Base-by-base conservation (phyloP, 2,797 vertebrate genomes). In the Sternarchorhynchus goeldii region DNA sequence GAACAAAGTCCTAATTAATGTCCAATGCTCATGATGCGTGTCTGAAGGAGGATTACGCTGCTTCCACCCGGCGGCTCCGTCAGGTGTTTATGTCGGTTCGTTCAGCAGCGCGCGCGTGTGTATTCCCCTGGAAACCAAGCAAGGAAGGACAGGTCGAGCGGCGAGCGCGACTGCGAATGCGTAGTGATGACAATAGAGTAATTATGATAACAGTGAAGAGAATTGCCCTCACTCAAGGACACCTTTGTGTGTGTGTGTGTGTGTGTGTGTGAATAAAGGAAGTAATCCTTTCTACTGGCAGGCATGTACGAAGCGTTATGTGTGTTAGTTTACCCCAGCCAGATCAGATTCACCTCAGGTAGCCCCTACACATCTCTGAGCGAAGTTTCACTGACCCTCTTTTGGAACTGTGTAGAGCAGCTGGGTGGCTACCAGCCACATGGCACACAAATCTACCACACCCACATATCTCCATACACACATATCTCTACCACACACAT, bases 321-420 rank as follows among this genome's bases (percentile, higher is more conserved):
- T n/a, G n/a, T 25, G 17, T n/a, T 53, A 58, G 18, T 32, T 66
- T 25, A 58, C 65, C 34, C 31, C 34, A 16, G 21, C 36, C 39
- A 67, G 65, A 58, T 60, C 34, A 77, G 59, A 79, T 65, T 73
- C 63, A 58, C 58, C 57, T 50, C 45, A 50, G 45, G 45, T 55
- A 77, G 77, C 80, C 58, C 57, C 55, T n/a, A 71, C 57, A 56
- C 62, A 56, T 76, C 50, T 74, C 67, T 55, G 31, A 39, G 50
- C 59, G 32, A 68, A 77, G 59, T 78, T 65, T 79, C 31, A 14
- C 53, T 79, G 65, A 81, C 81, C 83, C 73, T 67, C 50, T 56
- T 76, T 70, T 41, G 36, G n/a, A 31, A 73, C 45, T 53, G 75
- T 65, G 58, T 17, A 17, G 32, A 59, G 41, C 67, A 36, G 58